Conservation (phyloP, 2,888 invertebrate species). For the Trissonchulus latispiculum region DNA sequence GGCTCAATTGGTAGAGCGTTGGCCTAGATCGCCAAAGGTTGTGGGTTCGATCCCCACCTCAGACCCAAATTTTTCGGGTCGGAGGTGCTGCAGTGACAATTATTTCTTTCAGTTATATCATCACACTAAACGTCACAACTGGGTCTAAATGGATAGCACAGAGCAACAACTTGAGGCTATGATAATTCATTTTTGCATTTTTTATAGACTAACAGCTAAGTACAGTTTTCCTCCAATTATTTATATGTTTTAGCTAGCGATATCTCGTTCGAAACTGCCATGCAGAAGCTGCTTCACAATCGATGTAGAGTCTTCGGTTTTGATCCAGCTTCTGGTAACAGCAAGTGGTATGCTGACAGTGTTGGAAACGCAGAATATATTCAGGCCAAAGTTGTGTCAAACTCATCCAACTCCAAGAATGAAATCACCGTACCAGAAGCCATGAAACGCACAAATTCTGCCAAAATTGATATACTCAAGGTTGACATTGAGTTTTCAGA, state of each 20-base stretch:
- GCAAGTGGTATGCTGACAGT: background rate
- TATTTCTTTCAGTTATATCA: too few species aligned
- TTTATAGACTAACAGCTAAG: too few species aligned
- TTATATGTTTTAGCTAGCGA: background rate
- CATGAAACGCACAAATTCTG: background rate
- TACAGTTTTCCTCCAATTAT: too few species aligned
- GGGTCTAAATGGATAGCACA: too few species aligned
- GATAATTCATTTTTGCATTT: too few species aligned
- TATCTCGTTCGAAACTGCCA: background rate
- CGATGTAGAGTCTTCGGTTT: slow-evolving; percentile 11
- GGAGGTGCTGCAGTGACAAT: too few species aligned
- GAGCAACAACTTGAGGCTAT: too few species aligned
- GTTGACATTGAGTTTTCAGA: slow-evolving; percentile 19
- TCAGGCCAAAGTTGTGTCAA: background rate
- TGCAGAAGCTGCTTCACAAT: background rate
- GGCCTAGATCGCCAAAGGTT: too few species aligned
- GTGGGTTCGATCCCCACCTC: too few species aligned
- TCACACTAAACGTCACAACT: too few species aligned
- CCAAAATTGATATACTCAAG: slow-evolving; percentile 17
- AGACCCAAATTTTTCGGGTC: too few species aligned
- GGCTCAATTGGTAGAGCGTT: too few species aligned
- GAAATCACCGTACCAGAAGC: background rate
- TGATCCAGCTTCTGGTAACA: slow-evolving; percentile 1
- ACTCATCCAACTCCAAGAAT: background rate
- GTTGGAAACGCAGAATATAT: background rate